Base-by-base conservation (phyloP, 2,797 vertebrate species). In the Yasuhikotakia modesta region DNA sequence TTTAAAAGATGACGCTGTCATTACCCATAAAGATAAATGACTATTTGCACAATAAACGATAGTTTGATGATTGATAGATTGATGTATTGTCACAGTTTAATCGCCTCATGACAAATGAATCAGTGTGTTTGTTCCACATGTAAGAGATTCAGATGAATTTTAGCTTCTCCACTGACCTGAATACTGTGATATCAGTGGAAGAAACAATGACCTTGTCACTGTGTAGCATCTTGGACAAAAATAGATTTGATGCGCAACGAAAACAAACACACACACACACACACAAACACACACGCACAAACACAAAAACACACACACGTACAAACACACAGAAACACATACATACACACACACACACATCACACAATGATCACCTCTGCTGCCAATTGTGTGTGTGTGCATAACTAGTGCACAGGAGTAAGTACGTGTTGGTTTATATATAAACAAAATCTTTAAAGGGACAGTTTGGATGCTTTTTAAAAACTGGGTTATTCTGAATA, bases 21-120 rank as follows among this genome's bases (percentile, higher is more conserved):
- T 21, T 5, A 70, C 60, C 76, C 73, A 66, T 63, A 60, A 76
- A 79, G 57, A 64, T 79, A 55, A 60, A 73, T 66, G 32, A 53
- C 21, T 13, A 46, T 58, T 48, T 19, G 50, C 21, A 58, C 24
- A 50, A 61, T n/a, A 43, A 55, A 68, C 19, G 30, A 7, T 17
- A 30, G 55, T 22, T n/a, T n/a, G n/a, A n/a, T n/a, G n/a, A n/a
- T n/a, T n/a, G n/a, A n/a, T n/a, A n/a, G n/a, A n/a, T n/a, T n/a
- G n/a, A 30, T 16, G 24, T 7, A 30, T 60, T 14, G 30, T 30
- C 17, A 30, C 21, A 55, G 7, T 55, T 12, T 55, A 55, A 55
- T 55, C 13, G 16, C 19, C 19, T 21, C 21, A 6, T 55, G 17
- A 27, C 24, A 60, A 60, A 60, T 17, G 2, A 0, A 30, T 60